Percentiles rank a stretch among this genome's conserved stretches.
phyloP scores from a whole-genome alignment of 2,797 vertebrate species.

The Anniella stebbinsi region DNA sequence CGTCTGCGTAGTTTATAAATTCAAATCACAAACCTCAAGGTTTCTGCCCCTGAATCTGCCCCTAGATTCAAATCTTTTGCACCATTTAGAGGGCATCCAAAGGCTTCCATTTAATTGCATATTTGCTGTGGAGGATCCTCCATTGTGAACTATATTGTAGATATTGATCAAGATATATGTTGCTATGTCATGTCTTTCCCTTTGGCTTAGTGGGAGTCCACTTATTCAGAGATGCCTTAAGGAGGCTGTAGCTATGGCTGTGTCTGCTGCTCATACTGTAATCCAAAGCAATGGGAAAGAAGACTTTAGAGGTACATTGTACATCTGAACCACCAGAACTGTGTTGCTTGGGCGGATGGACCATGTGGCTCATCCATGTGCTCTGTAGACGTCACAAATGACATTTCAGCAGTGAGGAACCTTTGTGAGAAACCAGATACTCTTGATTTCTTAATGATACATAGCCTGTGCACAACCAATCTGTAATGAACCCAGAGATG shows the following conservation, averaged over 20 bases:
- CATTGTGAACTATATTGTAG: neutral
- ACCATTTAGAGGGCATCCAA: neutral
- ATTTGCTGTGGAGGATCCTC: neutral
- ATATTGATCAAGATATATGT: neutral
- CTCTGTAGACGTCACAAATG: neutral
- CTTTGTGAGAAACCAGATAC: neutral
- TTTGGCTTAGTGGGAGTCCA: neutral
- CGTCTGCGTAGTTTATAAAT: neutral
- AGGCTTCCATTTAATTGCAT: neutral
- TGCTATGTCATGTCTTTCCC: neutral
- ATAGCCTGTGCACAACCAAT: neutral
- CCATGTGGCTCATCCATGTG: neutral
- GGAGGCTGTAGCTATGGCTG: neutral
- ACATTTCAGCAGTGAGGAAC: neutral
- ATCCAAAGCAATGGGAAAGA: neutral
- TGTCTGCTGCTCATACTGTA: neutral
- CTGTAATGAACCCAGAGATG: neutral
- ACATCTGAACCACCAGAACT: neutral
- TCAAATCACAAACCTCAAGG: neutral
- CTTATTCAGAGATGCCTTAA: neutral
- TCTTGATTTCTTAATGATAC: neutral
- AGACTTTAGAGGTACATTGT: neutral
- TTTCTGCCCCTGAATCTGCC: neutral
- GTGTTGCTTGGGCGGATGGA: neutral
- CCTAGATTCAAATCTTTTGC: neutral